These are phyloP conservation scores for Temnopleurus reevesii DNA, from an alignment of 53 echinoderm and acorn worm genomes.

Conservation along the genomic window DNA sequence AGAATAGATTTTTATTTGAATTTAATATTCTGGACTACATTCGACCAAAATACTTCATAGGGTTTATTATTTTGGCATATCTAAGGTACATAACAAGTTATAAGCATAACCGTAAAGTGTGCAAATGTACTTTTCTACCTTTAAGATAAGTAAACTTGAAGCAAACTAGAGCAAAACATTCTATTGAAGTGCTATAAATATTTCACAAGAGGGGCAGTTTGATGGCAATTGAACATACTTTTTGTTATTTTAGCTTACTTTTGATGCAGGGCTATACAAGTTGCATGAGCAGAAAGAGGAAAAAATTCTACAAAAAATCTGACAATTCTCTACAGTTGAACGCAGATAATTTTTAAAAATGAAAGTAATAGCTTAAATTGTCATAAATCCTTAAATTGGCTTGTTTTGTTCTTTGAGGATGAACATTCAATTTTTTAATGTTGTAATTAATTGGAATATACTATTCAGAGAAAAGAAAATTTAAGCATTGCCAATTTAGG, in stretches of 20 bases:
- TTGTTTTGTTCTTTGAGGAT: too few relatives aligned
- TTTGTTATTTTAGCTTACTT: too few relatives aligned
- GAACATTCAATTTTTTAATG: too few relatives aligned
- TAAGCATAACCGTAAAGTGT: too few relatives aligned
- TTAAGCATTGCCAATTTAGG: too few relatives aligned
- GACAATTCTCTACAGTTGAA: background rate
- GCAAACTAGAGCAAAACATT: background rate
- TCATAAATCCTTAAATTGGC: too few relatives aligned
- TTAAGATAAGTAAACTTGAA: background rate
- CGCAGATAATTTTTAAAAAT: too few relatives aligned
- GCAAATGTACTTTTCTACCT: background rate
- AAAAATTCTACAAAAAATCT: background rate
- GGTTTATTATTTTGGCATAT: too few relatives aligned
- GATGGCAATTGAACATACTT: background rate
- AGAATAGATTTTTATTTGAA: background rate
- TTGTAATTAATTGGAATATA: too few relatives aligned
- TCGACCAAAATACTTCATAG: background rate
- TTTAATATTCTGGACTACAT: background rate
- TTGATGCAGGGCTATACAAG: too few relatives aligned
- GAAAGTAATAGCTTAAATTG: too few relatives aligned
- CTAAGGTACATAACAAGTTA: background rate
- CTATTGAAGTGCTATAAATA: background rate
- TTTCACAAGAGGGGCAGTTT: background rate
- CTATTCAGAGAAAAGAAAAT: too few relatives aligned
- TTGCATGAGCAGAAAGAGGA: background rate